phyloP scores from a whole-genome alignment of 1,140 invertebrate species.

The Eurosta solidaginis region DNA sequence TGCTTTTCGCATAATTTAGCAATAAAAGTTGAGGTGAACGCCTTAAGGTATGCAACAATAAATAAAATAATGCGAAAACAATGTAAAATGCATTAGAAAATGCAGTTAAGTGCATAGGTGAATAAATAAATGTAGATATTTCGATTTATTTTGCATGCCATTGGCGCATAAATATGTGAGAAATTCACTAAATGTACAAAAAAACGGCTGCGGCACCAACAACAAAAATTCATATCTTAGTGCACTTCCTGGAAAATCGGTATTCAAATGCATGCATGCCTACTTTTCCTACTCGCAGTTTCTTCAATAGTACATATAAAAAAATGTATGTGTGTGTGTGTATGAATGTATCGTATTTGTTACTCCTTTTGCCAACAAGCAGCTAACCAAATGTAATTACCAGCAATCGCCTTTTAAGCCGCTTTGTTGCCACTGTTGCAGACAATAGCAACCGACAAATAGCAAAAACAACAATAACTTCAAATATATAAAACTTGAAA shows the following conservation, averaged over 20 bases:
- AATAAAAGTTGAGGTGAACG: not conserved
- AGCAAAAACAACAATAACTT: conserved; percentile 17
- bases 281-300: not conserved
- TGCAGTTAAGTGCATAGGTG: too few species aligned
- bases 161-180: conserved; percentile 4
- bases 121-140: not conserved
- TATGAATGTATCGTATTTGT: too few species aligned
- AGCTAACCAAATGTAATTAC: conserved; percentile 27
- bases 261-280: not conserved
- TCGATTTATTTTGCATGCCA: conserved; percentile 5
- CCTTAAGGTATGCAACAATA: not conserved
- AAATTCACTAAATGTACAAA: not conserved
- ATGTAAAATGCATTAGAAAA: too few species aligned
- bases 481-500: not conserved
- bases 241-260: not conserved
- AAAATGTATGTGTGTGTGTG: too few species aligned
- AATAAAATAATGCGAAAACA: not conserved
- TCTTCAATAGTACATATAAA: too few species aligned
- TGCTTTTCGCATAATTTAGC: not conserved
- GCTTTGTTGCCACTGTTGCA: conserved; percentile 22
- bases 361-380: not conserved
- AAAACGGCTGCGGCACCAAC: not conserved
- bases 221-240: not conserved
- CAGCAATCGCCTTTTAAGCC: conserved; percentile 27
- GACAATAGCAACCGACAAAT: conserved; percentile 25